Conservation (phyloP, 2,113 vertebrate species). For the Delphinus delphis region DNA sequence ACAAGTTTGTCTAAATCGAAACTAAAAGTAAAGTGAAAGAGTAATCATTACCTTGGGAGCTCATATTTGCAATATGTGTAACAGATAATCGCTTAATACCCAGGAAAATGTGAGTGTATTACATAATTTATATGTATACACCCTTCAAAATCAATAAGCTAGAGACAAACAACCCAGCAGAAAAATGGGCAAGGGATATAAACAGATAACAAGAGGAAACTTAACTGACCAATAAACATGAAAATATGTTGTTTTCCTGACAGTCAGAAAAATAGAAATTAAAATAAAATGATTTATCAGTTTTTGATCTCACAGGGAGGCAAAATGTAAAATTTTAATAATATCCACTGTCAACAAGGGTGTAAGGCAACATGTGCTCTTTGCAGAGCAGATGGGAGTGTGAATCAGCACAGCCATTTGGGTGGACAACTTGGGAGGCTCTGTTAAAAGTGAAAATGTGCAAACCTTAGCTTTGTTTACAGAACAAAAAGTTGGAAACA, state of each 20-base stretch:
- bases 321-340: neutral
- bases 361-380: neutral
- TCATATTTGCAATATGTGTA: neutral
- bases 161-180: neutral
- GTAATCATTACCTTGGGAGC: neutral
- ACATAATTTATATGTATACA: neutral
- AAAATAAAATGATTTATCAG: neutral
- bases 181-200: neutral
- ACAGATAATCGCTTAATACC: neutral
- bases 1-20: neutral
- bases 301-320: neutral
- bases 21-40: conserved; percentile 16
- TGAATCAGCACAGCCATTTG: neutral
- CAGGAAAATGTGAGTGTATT: neutral
- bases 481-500: neutral
- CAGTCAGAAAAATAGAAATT: neutral
- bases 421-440: neutral
- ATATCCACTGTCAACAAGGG: neutral
- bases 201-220: neutral
- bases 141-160: neutral
- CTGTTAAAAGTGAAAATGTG: neutral
- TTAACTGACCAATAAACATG: neutral
- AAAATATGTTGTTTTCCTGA: neutral
- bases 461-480: neutral
- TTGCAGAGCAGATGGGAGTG: neutral